Evolutionary conservation across 1,140 invertebrate species (phyloP).

Genomic region (Bicyclus anynana): DNA sequence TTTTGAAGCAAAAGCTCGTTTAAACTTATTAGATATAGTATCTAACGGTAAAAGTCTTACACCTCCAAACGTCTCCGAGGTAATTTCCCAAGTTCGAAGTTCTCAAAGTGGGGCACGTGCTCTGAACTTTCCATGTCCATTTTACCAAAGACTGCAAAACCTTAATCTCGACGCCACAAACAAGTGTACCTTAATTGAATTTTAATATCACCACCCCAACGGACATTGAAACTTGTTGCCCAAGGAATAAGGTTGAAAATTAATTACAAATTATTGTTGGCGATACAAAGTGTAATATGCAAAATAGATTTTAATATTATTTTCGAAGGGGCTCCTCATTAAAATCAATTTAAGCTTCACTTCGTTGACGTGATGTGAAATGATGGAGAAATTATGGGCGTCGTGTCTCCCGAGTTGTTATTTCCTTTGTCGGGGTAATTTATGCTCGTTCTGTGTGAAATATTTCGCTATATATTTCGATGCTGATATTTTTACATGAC

Average conservation of each 20-base stretch:
- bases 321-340: slow-evolving; percentile 6
- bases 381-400: neutral
- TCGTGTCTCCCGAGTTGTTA: neutral
- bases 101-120: slow-evolving; percentile 16
- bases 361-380: neutral
- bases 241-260: slow-evolving; percentile 2
- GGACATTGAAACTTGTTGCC: slow-evolving; percentile 9
- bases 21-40: neutral
- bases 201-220: slow-evolving; percentile 30
- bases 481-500: too few relatives aligned
- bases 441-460: neutral
- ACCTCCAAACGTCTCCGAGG: slow-evolving; percentile 2
- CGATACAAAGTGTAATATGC: slow-evolving; percentile 5
- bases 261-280: slow-evolving; percentile 15
- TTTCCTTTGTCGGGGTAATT: neutral
- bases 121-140: slow-evolving; percentile 23
- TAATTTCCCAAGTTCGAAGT: slow-evolving; percentile 14
- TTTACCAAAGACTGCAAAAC: slow-evolving; percentile 10
- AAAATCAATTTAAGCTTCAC: slow-evolving; percentile 8
- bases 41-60: neutral
- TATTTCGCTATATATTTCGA: neutral
- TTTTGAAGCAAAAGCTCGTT: too few relatives aligned
- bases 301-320: slow-evolving; percentile 12
- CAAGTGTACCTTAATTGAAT: slow-evolving; percentile 35
- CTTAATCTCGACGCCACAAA: slow-evolving; percentile 28